Conservation (phyloP, 2,797 vertebrate species). For the Cephalopachus bancanus region DNA sequence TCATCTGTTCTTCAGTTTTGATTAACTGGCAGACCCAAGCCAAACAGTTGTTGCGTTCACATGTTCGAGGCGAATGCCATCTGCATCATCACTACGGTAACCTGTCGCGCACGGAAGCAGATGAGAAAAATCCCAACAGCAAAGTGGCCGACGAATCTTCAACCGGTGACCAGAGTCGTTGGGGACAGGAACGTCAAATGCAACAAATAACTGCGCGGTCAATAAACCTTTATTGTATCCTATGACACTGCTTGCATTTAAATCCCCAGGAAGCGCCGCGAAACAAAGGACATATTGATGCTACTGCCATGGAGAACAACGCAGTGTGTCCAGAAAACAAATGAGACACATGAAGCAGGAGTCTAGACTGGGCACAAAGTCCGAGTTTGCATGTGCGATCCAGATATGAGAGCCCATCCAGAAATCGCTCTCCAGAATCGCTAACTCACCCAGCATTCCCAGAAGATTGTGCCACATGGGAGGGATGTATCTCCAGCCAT, state of each 20-base stretch:
- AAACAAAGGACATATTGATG: constrained; percentile 4
- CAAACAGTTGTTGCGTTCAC: constrained; percentile 10
- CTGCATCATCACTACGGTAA: not conserved
- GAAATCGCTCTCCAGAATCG: not conserved
- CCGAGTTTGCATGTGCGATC: not conserved
- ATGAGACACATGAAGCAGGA: not conserved
- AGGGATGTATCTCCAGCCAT: not conserved
- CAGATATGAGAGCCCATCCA: not conserved
- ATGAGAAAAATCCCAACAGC: constrained; percentile 21
- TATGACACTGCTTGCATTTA: constrained; percentile 26
- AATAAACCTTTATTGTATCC: constrained; percentile 15
- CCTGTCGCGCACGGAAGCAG: constrained; percentile 19
- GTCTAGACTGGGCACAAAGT: not conserved
- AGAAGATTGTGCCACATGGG: not conserved
- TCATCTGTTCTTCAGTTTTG: not conserved
- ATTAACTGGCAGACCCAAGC: not conserved
- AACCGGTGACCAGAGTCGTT: not conserved
- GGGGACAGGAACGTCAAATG: not conserved
- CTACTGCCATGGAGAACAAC: not conserved
- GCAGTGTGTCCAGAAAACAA: constrained; percentile 19
- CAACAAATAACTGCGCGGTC: not conserved
- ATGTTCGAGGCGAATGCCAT: not conserved
- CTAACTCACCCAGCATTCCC: not conserved
- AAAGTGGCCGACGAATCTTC: constrained; percentile 44
- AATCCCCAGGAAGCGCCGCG: constrained; percentile 39